These are phyloP conservation scores for Spodoptera litura DNA, from an alignment of 1,140 invertebrate species.

Conservation along the genomic window DNA sequence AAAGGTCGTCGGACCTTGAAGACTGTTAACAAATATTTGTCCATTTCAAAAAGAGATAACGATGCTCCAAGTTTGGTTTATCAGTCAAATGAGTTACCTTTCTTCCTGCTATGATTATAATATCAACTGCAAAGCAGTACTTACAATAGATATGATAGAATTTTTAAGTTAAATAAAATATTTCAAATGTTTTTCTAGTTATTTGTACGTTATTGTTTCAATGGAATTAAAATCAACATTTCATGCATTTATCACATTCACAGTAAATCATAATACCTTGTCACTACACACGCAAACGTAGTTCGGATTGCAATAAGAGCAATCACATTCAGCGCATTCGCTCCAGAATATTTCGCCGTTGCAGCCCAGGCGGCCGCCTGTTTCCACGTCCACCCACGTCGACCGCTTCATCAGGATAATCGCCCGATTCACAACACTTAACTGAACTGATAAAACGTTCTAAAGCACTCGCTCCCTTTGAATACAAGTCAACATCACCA, in stretches of 20 bases:
- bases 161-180: neutral
- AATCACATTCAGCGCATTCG: constrained; percentile 85
- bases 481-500: constrained; percentile 62
- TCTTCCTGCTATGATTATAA: neutral
- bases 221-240: too few species aligned
- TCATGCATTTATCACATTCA: neutral
- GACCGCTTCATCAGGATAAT: constrained; percentile 83
- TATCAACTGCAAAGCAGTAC: constrained; percentile 4
- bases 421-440: constrained; percentile 56
- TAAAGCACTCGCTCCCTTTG: constrained; percentile 51
- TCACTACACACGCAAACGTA: constrained; percentile 86
- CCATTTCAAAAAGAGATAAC: constrained; percentile 55
- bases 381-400: constrained; percentile 86
- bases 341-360: constrained; percentile 86
- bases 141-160: neutral
- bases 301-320: constrained; percentile 85
- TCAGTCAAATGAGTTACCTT: constrained; percentile 4
- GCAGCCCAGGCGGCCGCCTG: constrained; percentile 84
- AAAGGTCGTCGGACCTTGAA: constrained; percentile 66
- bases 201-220: constrained; percentile 18
- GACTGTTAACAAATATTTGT: constrained; percentile 65
- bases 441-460: constrained; percentile 50
- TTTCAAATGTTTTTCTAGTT: constrained; percentile 28
- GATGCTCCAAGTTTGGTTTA: constrained; percentile 55
- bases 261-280: constrained; percentile 72